Base-by-base conservation (phyloP, 2,888 invertebrate genomes). In the Cheilosia pagana region DNA sequence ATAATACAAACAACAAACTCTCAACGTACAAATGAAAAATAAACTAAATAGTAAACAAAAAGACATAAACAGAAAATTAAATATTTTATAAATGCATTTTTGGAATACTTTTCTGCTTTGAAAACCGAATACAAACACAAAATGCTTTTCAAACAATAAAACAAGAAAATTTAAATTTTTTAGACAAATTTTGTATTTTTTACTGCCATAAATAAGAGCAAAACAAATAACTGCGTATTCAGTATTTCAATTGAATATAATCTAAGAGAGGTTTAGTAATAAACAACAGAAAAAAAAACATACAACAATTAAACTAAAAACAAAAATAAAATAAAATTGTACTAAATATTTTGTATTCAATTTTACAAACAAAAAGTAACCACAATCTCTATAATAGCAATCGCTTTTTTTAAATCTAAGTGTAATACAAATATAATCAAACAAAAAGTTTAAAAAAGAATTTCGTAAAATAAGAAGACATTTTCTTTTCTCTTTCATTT, bases 1-100 rank as follows among this genome's bases (percentile, higher is more conserved):
- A 71, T 41, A 78, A 50, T 67, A 65, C 28, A 78, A 77, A 55
- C 41, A 70, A 43, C 21, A 77, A 82, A 81, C 81, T 81, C 75
- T 85, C 41, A 85, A 59, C 85, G 85, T 85, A 85, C 85, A 85
- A 85, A 85, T 85, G 35, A 72, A 85, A 48, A 81, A 85, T 85
- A 71, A 81, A 85, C 85, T 81, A 85, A 70, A 50, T 31, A 48
- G 16, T 70, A 50, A 31, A 50, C 21, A 53, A 59, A 81, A 65
- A 50, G 59, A 59, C 55, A 48, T 28, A 68, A 53, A 68, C 68
- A 48, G 45, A 75, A 76, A 63, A 53, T 59, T 65, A 52, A 75
- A 75, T 72, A 72, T 81, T 85, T 82, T 85, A 28, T 70, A 68
- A 74, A 35, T 65, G 60, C 31, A 75, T 85, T 85, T 85, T 85